Conservation (phyloP, 2,888 invertebrate species). For the Allolobophora icterica region DNA sequence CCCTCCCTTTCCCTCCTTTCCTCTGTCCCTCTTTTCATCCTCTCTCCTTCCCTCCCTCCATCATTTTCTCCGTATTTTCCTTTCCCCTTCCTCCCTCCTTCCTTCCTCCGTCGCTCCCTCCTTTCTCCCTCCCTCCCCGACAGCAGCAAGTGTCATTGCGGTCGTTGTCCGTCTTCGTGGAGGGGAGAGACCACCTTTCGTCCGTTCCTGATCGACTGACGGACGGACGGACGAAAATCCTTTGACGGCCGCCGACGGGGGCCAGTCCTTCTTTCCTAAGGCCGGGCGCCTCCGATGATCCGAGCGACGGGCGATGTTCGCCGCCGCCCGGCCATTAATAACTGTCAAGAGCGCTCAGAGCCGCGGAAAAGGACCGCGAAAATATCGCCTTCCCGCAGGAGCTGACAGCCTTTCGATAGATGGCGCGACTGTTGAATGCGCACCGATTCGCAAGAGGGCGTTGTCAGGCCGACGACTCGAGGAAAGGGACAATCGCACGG, state of each 20-base stretch:
- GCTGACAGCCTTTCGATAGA: background rate
- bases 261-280: background rate
- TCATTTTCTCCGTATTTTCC: background rate
- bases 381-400: background rate
- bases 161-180: too few relatives aligned
- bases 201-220: background rate
- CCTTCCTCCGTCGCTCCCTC: background rate
- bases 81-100: background rate
- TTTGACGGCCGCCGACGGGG: too few relatives aligned
- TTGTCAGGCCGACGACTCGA: background rate
- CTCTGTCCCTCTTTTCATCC: background rate
- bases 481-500: background rate
- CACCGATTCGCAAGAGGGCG: slow-evolving; percentile 10
- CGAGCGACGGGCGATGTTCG: background rate
- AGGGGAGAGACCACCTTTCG: background rate
- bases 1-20: too few relatives aligned
- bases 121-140: background rate
- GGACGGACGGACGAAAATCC: background rate
- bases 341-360: background rate
- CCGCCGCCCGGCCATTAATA: background rate
- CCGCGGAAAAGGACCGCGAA: slow-evolving; percentile 11
- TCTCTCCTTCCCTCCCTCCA: background rate
- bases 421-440: slow-evolving; percentile 17
- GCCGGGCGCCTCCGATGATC: background rate
- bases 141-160: background rate